Base-by-base conservation (phyloP, 2,888 invertebrate genomes). In the Parasteatoda lunata region DNA sequence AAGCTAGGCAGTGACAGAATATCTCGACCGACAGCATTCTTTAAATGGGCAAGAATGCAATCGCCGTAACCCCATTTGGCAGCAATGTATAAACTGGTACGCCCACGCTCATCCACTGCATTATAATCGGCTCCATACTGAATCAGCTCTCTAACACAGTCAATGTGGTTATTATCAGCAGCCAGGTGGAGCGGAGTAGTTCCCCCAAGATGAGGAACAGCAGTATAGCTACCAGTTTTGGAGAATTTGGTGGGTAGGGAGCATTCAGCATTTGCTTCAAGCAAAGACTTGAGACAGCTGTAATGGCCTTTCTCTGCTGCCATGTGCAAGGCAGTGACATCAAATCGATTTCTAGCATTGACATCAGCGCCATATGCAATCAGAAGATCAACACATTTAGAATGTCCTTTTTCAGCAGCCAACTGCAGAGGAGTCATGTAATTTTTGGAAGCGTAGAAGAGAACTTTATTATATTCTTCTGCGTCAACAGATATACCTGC, bases 91-190 rank as follows among this genome's bases (percentile, higher is more conserved):
- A 92, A 89, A 89, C 91, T 91, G 5, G 91, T 92, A 49, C 91
- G 88, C 8, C 91, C 91, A 52, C 89, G 84, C 81, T 91, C 91
- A 89, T 92, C 91, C 8, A 91, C 91, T 45, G 91, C 91, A 89
- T 92, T 92, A 88, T 91, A 92, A 86, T 92, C 92, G 3, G 91
- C 91, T 3, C 92, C 92, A 89, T 91, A 90, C 89, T 91, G 91
- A 71, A 92, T 91, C 51, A 92, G 90, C 77, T 91, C 90, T 64
- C 89, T 90, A 0, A 91, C 90, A 90, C 92, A 92, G 48, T 89
- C 89, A 1, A 90, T 77, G 87, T 91, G 91, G 89, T 91, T 91
- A 73, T 90, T 90, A 3, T 88, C 84, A 5, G 91, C 90, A 13
- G 91, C 91, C 45, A 92, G 89, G 83, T 91, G 92, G 9, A 92